Evolutionary conservation across 2,797 vertebrate genomes (phyloP).

Genomic region (Diplodus sargus): DNA sequence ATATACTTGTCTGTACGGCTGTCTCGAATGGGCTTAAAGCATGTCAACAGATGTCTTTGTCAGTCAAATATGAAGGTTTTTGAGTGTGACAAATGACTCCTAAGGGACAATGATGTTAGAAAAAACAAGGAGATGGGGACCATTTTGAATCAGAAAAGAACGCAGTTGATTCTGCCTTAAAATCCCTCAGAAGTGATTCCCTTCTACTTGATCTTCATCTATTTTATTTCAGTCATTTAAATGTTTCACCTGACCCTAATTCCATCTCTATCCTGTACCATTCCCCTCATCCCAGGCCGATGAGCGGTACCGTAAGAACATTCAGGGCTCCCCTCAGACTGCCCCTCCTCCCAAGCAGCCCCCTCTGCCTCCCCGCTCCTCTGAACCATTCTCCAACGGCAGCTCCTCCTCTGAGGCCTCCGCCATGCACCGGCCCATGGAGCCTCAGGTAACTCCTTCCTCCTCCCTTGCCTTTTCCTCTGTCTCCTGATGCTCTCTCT

Average conservation of each 20-base stretch:
- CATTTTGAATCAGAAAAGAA: background rate
- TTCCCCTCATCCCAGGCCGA: conserved; percentile 86
- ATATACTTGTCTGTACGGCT: conserved; percentile 52
- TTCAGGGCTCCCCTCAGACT: conserved; percentile 96
- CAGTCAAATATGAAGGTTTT: conserved; percentile 22
- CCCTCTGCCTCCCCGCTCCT: conserved; percentile 93
- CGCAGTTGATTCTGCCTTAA: background rate
- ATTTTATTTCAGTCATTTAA: background rate
- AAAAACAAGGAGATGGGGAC: conserved; percentile 45
- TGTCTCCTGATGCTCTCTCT: background rate
- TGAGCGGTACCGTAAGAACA: conserved; percentile 96
- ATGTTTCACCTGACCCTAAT: conserved; percentile 13
- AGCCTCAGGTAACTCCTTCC: conserved; percentile 92
- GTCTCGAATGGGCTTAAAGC: conserved; percentile 57
- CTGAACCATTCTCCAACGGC: conserved; percentile 96
- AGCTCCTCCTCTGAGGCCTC: conserved; percentile 90
- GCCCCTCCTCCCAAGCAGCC: conserved; percentile 94
- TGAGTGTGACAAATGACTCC: background rate
- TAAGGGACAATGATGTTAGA: background rate
- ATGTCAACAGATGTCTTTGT: conserved; percentile 47
- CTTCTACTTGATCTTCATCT: conserved; percentile 26
- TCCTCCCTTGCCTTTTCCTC: background rate
- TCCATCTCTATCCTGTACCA: conserved; percentile 17
- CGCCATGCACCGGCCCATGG: conserved; percentile 94
- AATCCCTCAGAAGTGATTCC: conserved; percentile 26